phyloP scores from a whole-genome alignment of 92 coral and sea anemone species.

The Umimayanthus kanabou region DNA sequence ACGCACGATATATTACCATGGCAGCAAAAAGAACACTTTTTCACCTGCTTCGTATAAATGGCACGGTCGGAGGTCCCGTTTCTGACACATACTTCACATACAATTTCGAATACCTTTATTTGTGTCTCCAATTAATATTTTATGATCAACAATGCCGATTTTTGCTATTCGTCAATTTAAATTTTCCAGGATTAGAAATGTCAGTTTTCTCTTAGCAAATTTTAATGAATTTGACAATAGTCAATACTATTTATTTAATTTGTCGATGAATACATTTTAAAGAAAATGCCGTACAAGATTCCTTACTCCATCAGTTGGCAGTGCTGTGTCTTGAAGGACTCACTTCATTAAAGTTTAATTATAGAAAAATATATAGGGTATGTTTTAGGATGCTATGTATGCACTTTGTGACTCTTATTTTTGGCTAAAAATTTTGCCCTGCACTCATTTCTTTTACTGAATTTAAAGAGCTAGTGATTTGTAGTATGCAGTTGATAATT shows the following conservation, averaged over 20 bases:
- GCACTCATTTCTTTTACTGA: too few species aligned
- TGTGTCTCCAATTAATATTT: neutral
- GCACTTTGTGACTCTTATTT: too few species aligned
- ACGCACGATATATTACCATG: conserved; percentile 5
- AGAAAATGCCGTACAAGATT: neutral
- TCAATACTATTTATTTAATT: too few species aligned
- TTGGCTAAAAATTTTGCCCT: too few species aligned
- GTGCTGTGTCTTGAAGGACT: too few species aligned
- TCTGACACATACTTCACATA: neutral
- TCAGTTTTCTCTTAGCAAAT: conserved; percentile 23
- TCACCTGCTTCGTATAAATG: neutral
- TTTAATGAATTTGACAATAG: too few species aligned
- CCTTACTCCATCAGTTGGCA: too few species aligned
- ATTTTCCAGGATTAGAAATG: conserved; percentile 11
- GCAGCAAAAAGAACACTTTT: conserved; percentile 3
- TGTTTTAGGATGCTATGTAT: too few species aligned
- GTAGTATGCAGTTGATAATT: too few species aligned
- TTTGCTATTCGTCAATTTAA: neutral
- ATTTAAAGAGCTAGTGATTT: too few species aligned
- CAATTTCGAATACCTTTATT: neutral
- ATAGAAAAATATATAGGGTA: too few species aligned
- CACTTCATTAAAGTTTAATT: too few species aligned
- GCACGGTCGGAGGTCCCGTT: neutral
- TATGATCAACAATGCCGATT: neutral
- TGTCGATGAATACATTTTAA: neutral